A percentile compares a stretch with the other conserved stretches of the same genome.
Evolutionary conservation across 2,113 vertebrate genomes (phyloP).

Genomic region (Aptenodytes patagonicus): DNA sequence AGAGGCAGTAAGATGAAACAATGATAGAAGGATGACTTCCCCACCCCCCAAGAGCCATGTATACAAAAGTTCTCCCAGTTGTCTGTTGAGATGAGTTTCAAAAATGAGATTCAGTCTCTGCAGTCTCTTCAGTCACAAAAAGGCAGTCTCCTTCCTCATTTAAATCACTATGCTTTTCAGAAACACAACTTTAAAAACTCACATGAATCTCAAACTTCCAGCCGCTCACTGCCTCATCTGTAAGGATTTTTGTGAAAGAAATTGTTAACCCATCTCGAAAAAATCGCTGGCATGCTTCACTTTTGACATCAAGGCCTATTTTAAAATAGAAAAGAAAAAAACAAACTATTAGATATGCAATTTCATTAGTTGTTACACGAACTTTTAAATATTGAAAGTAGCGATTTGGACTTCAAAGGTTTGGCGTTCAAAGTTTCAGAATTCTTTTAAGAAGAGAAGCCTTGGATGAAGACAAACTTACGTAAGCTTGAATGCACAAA

Average conservation of each 20-base stretch:
- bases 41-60: neutral
- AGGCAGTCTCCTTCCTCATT: neutral
- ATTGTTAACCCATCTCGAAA: conserved; percentile 98
- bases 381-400: neutral
- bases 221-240: conserved; percentile 97
- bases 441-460: neutral
- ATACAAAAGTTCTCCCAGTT: neutral
- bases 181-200: conserved; percentile 69
- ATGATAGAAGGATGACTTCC: neutral
- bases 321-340: neutral
- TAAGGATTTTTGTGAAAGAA: conserved; percentile 99
- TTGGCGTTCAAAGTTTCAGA: neutral
- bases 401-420: neutral
- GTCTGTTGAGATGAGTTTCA: neutral
- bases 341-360: neutral
- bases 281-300: conserved; percentile 99
- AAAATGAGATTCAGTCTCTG: neutral
- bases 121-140: neutral
- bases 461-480: neutral
- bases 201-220: conserved; percentile 99
- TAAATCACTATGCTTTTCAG: neutral
- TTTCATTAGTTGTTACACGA: neutral
- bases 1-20: neutral
- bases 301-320: conserved; percentile 97
- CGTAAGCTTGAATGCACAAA: neutral